Evolutionary conservation across 2,888 invertebrate genomes (phyloP).

Genomic region (Silvanus unidentatus): DNA sequence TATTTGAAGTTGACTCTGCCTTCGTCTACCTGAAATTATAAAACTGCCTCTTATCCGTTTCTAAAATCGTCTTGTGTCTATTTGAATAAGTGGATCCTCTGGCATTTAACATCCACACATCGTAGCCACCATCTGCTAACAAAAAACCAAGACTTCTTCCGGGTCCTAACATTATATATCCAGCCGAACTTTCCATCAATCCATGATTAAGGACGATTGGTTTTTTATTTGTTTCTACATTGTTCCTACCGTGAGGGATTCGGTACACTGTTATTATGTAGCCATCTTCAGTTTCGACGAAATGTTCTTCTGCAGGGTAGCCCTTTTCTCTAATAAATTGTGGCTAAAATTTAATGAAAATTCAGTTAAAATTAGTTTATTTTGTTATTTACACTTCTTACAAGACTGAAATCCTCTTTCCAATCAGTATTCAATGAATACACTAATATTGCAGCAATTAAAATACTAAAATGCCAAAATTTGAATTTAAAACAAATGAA

Average conservation of each 20-base stretch:
- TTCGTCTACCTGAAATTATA: slow-evolving; percentile 7
- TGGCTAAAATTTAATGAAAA: background rate
- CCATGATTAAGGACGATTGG: slow-evolving; percentile 42
- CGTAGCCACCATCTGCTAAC: slow-evolving; percentile 34
- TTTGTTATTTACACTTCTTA: no score
- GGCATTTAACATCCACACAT: slow-evolving; percentile 35
- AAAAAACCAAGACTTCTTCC: slow-evolving; percentile 42
- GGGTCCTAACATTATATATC: slow-evolving; percentile 70
- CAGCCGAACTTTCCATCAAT: slow-evolving; percentile 64
- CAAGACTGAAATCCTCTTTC: no score
- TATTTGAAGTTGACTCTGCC: background rate
- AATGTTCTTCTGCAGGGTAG: slow-evolving; percentile 58
- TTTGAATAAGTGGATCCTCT: slow-evolving; percentile 47
- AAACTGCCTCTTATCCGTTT: slow-evolving; percentile 31
- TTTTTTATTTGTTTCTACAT: slow-evolving; percentile 43
- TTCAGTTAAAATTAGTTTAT: no score
- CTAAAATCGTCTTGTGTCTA: slow-evolving; percentile 45
- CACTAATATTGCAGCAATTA: no score
- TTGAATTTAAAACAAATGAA: no score
- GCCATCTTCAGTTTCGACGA: slow-evolving; percentile 65
- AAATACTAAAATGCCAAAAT: no score
- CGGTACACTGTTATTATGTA: slow-evolving; percentile 71
- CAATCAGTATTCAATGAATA: no score
- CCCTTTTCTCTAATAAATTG: slow-evolving; percentile 48
- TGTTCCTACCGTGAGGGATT: slow-evolving; percentile 53